Conservation (phyloP, 2,888 invertebrate genomes). For the Diarsia rubi region DNA sequence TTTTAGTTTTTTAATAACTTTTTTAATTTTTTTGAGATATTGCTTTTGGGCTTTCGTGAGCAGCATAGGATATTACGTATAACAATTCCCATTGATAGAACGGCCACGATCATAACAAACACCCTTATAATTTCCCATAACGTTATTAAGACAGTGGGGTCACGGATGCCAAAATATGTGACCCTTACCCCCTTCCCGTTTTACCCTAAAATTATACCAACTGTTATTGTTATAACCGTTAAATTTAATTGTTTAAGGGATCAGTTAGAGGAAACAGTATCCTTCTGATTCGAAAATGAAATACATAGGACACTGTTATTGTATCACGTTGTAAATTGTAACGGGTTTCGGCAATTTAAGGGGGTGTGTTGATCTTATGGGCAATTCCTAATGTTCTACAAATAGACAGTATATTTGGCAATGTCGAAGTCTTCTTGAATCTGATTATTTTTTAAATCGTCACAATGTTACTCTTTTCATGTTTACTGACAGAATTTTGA, state of each 20-base stretch:
- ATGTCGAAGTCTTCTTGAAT: not conserved
- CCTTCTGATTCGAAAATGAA: constrained; percentile 62
- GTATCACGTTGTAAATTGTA: constrained; percentile 43
- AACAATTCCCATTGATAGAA: constrained; percentile 4
- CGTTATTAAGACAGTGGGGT: constrained; percentile 65
- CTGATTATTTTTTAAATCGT: not conserved
- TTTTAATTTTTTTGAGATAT: not conserved
- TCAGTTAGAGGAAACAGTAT: constrained; percentile 53
- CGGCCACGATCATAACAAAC: constrained; percentile 25
- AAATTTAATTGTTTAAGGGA: constrained; percentile 67
- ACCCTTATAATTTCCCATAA: constrained; percentile 51
- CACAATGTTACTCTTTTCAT: not conserved
- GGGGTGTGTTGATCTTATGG: not conserved
- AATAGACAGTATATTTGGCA: not conserved
- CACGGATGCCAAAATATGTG: constrained; percentile 63
- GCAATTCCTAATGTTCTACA: not conserved
- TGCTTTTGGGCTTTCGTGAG: no score
- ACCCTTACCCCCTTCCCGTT: constrained; percentile 62
- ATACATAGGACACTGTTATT: constrained; percentile 47
- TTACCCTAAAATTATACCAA: constrained; percentile 71
- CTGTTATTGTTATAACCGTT: constrained; percentile 68
- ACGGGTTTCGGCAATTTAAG: constrained; percentile 17
- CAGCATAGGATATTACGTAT: not conserved
- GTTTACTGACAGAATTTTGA: no score
- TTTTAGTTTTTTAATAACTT: no score